These are phyloP conservation scores for Mionectes olivaceus DNA, from an alignment of 2,797 vertebrate genomes.

Conservation along the genomic window DNA sequence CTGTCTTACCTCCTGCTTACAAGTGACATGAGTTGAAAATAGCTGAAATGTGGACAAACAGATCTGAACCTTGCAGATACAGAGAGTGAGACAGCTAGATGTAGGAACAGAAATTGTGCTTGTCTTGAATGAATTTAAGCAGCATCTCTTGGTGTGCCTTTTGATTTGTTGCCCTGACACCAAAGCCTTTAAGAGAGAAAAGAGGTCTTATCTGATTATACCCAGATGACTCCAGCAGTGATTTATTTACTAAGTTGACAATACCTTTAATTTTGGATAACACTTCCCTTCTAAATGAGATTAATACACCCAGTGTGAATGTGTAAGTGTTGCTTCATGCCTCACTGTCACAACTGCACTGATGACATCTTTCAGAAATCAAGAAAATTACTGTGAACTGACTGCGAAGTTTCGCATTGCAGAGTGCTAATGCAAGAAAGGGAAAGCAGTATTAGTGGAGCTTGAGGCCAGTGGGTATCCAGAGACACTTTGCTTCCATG, in stretches of 20 bases:
- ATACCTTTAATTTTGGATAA: neutral
- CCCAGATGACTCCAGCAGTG: neutral
- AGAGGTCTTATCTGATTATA: neutral
- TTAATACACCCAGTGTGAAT: neutral
- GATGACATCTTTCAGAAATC: neutral
- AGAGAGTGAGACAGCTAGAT: neutral
- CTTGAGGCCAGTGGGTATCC: neutral
- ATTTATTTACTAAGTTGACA: neutral
- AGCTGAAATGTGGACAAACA: neutral
- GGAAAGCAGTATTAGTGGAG: neutral
- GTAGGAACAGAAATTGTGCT: neutral
- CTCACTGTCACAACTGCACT: neutral
- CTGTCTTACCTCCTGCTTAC: neutral
- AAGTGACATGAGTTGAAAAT: neutral
- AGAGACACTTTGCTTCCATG: neutral
- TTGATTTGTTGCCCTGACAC: neutral
- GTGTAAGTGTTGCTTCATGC: neutral
- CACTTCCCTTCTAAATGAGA: neutral
- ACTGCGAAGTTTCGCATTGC: neutral
- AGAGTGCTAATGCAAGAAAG: neutral
- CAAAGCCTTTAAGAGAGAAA: neutral
- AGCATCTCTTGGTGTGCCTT: neutral
- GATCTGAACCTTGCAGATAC: neutral
- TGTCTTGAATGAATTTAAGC: neutral
- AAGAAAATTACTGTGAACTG: neutral